Base-by-base conservation (phyloP, 2,888 invertebrate genomes). In the Muscina levida region DNA sequence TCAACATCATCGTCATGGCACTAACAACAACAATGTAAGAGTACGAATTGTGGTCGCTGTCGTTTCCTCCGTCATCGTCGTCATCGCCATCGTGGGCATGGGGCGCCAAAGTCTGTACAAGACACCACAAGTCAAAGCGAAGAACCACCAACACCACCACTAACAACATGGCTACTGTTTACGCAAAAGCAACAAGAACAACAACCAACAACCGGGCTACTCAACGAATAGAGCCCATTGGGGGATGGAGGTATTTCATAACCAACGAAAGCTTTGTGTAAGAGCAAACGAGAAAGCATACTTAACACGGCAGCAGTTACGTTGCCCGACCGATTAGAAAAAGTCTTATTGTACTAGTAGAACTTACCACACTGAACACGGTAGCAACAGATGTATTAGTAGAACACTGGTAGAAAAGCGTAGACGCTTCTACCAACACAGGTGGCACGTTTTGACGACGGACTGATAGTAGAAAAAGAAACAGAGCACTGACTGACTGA, bases 131-230 rank as follows among this genome's bases (percentile, higher is more conserved):
- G 22, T 39, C n/a, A 19, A 66, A n/a, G 65, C 8, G 31, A 39
- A 46, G 65, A 44, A 44, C 24, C 10, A 11, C 17, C 2, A 59
- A 65, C 46, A 31, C 78, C 66, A 71, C 67, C 57, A 73, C 80
- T 80, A 57, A 74, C n/a, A 79, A 75, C 67, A 75, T 79, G 79
- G 82, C 82, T 79, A 81, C 81, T 78, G 78, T 80, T 70, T 72
- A 77, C 53, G 67, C 48, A 81, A 80, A 81, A 82, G 83, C 22
- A 56, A 24, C 24, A 22, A 51, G 10, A 3, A 1, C 19, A 44
- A 2, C 15, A 15, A 15, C n/a, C 15, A 51, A 51, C 15, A 19
- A 19, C 1, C 22, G 22, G 13, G 13, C 22, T 2, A 13, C 53
- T 22, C 53, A 53, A 19, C 19, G 17, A 48, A 24, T 22, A 51